These are phyloP conservation scores for Aphaenogaster rudis DNA, from an alignment of 1,140 invertebrate genomes.

Conservation along the genomic window DNA sequence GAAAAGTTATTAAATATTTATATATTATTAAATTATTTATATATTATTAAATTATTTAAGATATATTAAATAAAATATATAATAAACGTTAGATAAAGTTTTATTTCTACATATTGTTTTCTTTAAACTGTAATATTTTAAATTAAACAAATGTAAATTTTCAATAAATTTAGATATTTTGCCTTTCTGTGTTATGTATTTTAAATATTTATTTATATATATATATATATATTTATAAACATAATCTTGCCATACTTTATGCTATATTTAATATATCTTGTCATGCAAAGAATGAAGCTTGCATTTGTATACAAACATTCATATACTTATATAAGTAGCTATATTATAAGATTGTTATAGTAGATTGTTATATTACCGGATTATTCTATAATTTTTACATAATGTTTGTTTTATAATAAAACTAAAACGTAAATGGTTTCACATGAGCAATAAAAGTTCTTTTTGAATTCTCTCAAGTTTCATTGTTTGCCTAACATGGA, in stretches of 20 bases:
- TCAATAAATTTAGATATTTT: not conserved
- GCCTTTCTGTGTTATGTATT: not conserved
- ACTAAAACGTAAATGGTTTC: not conserved
- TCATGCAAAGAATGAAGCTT: constrained; percentile 41
- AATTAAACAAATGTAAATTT: not conserved
- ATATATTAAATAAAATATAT: not conserved
- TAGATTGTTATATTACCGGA: not conserved
- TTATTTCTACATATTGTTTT: not conserved
- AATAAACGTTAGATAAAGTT: not conserved
- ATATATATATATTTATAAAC: not conserved
- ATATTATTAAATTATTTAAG: not conserved
- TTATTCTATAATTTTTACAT: not conserved
- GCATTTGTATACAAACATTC: not conserved
- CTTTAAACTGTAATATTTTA: not conserved
- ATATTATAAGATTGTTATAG: not conserved
- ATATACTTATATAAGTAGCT: not conserved
- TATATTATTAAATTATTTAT: not conserved
- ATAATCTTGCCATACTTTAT: constrained; percentile 27
- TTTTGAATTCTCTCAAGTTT: constrained; percentile 33
- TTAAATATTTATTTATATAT: not conserved
- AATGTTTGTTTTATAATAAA: constrained; percentile 3
- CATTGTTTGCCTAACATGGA: constrained; percentile 8
- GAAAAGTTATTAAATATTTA: not conserved
- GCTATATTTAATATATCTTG: constrained; percentile 21
- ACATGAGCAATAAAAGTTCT: not conserved